Percentiles rank a stretch among this genome's conserved stretches.
Evolutionary conservation across 1,140 invertebrate genomes (phyloP).

Genomic region (Diorhabda carinulata): DNA sequence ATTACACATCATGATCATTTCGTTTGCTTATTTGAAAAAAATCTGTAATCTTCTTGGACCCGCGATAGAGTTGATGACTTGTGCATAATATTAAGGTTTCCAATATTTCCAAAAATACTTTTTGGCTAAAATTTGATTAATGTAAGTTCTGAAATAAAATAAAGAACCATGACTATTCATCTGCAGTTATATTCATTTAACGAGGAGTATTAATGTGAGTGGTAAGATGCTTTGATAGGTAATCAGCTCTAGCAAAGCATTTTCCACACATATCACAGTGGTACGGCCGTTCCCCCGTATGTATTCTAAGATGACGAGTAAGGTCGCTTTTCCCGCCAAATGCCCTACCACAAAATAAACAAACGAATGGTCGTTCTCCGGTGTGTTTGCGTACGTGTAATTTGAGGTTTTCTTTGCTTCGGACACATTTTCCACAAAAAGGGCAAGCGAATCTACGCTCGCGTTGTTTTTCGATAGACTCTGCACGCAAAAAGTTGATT

Average conservation of each 20-base stretch:
- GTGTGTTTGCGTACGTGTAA: constrained; percentile 85
- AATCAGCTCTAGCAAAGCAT: constrained; percentile 83
- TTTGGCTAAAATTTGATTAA: too few species aligned
- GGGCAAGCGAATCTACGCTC: constrained; percentile 74
- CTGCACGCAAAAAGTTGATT: constrained; percentile 59
- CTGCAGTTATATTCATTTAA: constrained; percentile 6
- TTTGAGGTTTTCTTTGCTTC: constrained; percentile 84
- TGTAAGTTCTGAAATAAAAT: too few species aligned
- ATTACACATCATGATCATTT: too few species aligned
- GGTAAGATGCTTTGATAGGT: constrained; percentile 85
- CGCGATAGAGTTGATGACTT: too few species aligned
- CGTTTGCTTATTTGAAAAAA: too few species aligned
- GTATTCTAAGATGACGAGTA: constrained; percentile 79
- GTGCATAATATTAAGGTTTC: too few species aligned
- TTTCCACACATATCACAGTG: constrained; percentile 89
- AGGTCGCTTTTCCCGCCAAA: constrained; percentile 84
- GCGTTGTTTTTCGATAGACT: constrained; percentile 61
- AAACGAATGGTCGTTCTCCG: constrained; percentile 81
- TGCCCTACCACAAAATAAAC: constrained; percentile 78
- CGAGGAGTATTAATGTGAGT: constrained; percentile 74
- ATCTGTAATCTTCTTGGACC: too few species aligned
- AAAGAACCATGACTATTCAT: too few species aligned
- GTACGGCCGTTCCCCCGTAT: constrained; percentile 81
- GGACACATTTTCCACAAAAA: constrained; percentile 83
- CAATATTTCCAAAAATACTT: too few species aligned